Evolutionary conservation across 1,140 invertebrate species (phyloP).

Genomic region (Lepidurus arcticus): DNA sequence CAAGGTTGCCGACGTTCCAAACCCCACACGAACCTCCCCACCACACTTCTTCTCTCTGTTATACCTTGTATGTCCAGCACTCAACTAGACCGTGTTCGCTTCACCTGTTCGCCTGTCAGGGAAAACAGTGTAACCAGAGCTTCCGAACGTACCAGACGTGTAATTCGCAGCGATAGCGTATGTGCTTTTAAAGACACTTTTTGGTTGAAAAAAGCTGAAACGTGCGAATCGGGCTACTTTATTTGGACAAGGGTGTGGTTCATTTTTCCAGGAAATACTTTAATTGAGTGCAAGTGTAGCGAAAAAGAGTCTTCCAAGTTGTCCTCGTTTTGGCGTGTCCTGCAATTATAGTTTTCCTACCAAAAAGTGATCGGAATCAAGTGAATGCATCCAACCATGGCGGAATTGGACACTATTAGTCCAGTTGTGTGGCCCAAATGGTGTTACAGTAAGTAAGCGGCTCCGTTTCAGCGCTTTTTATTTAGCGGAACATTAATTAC

Average conservation of each 20-base stretch:
- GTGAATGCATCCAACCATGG: slow-evolving; percentile 28
- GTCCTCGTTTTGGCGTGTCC: too few species aligned
- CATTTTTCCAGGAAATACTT: too few species aligned
- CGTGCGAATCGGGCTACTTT: too few species aligned
- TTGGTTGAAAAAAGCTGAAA: too few species aligned
- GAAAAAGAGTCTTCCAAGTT: too few species aligned
- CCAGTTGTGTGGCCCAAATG: slow-evolving; percentile 34
- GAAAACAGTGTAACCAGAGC: slow-evolving; percentile 15
- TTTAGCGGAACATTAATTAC: too few species aligned
- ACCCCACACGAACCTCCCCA: background rate
- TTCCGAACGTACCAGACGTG: background rate
- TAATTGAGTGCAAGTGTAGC: too few species aligned
- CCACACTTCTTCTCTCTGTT: background rate
- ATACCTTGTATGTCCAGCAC: background rate
- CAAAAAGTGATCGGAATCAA: background rate
- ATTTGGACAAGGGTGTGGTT: too few species aligned
- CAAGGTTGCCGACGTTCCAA: slow-evolving; percentile 1
- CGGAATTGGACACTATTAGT: slow-evolving; percentile 30
- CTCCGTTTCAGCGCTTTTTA: background rate
- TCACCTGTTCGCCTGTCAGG: background rate
- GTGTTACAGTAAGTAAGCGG: slow-evolving; percentile 34
- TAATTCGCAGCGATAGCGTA: too few species aligned
- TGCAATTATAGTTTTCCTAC: background rate
- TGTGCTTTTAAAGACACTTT: too few species aligned
- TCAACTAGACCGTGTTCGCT: background rate